These are phyloP conservation scores for Phrynosoma platyrhinos DNA, from an alignment of 2,113 vertebrate genomes.

Conservation along the genomic window DNA sequence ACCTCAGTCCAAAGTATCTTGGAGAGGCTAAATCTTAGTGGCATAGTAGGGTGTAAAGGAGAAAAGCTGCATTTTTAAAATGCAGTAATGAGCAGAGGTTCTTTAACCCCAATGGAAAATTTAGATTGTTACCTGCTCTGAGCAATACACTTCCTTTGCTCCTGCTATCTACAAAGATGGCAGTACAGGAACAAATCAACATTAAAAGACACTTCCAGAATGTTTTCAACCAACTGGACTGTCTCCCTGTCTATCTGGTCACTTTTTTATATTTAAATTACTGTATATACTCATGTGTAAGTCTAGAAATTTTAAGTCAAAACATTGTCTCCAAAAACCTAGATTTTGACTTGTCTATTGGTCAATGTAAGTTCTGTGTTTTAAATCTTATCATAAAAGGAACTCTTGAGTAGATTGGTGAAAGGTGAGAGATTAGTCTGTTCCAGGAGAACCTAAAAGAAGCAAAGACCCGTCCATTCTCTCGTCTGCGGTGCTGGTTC, in stretches of 20 bases:
- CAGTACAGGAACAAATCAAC: neutral
- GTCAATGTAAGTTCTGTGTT: no score
- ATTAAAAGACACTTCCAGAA: neutral
- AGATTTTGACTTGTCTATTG: no score
- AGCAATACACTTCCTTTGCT: neutral
- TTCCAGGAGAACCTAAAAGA: no score
- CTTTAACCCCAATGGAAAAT: neutral
- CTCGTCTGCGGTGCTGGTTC: no score
- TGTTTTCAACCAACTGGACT: neutral
- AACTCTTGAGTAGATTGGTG: no score
- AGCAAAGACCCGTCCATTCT: no score
- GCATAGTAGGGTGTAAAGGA: neutral
- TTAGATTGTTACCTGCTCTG: neutral
- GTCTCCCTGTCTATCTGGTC: neutral
- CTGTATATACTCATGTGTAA: no score
- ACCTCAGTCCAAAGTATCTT: neutral
- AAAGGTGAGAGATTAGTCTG: no score
- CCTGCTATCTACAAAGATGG: neutral
- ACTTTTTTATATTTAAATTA: neutral
- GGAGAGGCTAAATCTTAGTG: neutral
- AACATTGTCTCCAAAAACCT: no score
- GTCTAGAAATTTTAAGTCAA: no score
- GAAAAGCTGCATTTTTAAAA: neutral
- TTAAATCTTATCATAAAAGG: no score
- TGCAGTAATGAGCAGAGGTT: neutral